Conservation (phyloP, 2,113 vertebrate genomes). For the Aspidoscelis tigris region DNA sequence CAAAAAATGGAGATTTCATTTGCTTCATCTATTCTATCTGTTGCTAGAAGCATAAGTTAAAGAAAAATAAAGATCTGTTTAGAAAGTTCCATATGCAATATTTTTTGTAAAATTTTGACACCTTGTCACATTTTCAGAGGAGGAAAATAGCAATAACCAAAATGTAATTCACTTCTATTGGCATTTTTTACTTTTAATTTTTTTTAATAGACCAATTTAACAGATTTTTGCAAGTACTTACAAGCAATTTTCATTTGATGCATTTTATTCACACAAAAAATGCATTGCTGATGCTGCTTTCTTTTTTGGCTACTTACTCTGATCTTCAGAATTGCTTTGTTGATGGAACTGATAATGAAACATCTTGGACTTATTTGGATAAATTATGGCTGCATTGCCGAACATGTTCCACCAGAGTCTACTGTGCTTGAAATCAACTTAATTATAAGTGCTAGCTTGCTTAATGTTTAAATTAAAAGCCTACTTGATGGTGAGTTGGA, state of each 20-base stretch:
- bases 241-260: conserved; percentile 54
- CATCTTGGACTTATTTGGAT: conserved; percentile 13
- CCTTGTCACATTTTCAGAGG: conserved; percentile 49
- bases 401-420: background rate
- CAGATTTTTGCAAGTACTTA: conserved; percentile 57
- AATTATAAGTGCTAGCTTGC: background rate
- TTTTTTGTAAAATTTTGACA: conserved; percentile 41
- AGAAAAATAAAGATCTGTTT: conserved; percentile 48
- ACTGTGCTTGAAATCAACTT: conserved; percentile 8
- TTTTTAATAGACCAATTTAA: conserved; percentile 60
- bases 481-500: background rate
- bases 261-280: conserved; percentile 52
- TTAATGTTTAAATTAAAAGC: background rate
- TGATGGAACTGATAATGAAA: conserved; percentile 37
- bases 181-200: conserved; percentile 50
- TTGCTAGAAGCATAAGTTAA: conserved; percentile 47
- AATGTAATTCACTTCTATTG: conserved; percentile 59
- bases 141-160: conserved; percentile 48
- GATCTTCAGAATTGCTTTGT: conserved; percentile 45
- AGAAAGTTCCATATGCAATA: conserved; percentile 41
- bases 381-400: background rate
- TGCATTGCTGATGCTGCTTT: conserved; percentile 33
- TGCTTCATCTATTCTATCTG: conserved; percentile 50
- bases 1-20: background rate
- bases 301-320: conserved; percentile 46